Evolutionary conservation across 2,797 vertebrate species (phyloP), one percentile per base, ranked within the genome.

Genomic region (Enteromius treurensis): DNA sequence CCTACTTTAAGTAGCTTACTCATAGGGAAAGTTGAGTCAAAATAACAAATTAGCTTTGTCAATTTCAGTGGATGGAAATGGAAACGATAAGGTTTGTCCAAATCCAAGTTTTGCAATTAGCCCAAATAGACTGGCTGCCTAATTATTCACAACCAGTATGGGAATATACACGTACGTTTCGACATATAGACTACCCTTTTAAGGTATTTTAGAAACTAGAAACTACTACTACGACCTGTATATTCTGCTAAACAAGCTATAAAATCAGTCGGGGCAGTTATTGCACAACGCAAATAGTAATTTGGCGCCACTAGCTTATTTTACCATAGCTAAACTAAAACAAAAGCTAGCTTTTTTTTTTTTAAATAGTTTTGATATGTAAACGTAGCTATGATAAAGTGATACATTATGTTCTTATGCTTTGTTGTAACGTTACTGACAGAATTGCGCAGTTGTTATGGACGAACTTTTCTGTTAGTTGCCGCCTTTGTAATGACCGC

Each of bases 241-340:
- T 32, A 37, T 74, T n/a, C 32, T 74, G 17, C 71, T 75, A 53
- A 75, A 37, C 58, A 26, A 53, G 19, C 70, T 32, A n/a, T 55
- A 8, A 37, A 37, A 45, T 11, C 42, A 11, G 2, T 45, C 42
- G 42, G 3, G 1, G 8, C n/a, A 55, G 13, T 29, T 32, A 17
- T 11, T 51, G 26, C 26, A 4, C 26, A 9, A 6, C 4, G 26
- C 26, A 15, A 73, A 58, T 23, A 40, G 34, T 26, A 60, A 60
- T 60, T 76, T 76, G 74, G 34, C 34, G 51, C 74, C 53, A 26
- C 53, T 26, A 53, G 51, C 19, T 19, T 53, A 15, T 55, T 10
- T 42, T 58, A 40, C 2, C 34, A 26, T 15, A 26, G 14, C 74
- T 19, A 42, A 76, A 26, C 53, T 42, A 26, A 60, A 60, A 17